A percentile compares a stretch with the other conserved stretches of the same genome.
phyloP scores from a whole-genome alignment of 2,113 vertebrate species.

The Microtus pennsylvanicus region DNA sequence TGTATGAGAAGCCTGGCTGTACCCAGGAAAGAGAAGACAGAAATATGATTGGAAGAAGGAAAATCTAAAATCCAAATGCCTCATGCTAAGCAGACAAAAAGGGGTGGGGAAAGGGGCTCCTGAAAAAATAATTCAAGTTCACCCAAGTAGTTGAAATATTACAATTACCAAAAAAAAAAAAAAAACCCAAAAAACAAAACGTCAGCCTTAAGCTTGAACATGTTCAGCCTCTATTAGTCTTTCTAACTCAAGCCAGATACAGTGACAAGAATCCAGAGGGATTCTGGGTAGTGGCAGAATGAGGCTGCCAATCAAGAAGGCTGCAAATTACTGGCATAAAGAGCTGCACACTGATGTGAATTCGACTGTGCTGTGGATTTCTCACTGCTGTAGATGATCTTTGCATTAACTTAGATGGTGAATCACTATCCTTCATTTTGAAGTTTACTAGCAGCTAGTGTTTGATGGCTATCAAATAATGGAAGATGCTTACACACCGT shows the following conservation, averaged over 20 bases:
- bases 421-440: not conserved
- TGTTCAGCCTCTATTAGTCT: not conserved
- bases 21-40: not conserved
- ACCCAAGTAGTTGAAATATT: not conserved
- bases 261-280: not conserved
- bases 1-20: not conserved
- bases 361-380: not conserved
- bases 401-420: not conserved
- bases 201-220: not conserved
- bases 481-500: too few species aligned
- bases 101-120: not conserved
- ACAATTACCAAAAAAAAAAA: not conserved
- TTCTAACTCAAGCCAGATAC: not conserved
- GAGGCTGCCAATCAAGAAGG: rapidly evolving
- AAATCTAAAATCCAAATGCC: not conserved
- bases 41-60: not conserved
- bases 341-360: rapidly evolving
- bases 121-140: not conserved
- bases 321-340: not conserved
- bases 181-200: too few species aligned
- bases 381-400: not conserved
- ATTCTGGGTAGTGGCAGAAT: not conserved
- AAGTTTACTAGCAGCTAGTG: not conserved
- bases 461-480: not conserved
- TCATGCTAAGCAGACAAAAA: not conserved